A percentile compares a stretch with the other conserved stretches of the same genome.
Conservation (phyloP, 1,140 invertebrate species). For the Monomorium pharaonis region DNA sequence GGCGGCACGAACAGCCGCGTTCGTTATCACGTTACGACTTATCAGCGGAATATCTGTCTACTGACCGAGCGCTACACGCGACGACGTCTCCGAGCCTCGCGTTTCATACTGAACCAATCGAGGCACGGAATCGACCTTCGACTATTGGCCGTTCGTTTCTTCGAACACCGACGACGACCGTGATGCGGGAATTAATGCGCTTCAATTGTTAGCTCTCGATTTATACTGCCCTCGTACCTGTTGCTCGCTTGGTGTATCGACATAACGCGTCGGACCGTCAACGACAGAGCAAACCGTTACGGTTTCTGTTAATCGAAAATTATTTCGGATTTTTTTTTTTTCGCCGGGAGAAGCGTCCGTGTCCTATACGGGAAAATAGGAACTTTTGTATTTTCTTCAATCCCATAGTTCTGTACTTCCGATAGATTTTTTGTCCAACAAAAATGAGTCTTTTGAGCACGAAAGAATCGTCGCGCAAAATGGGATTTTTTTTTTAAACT, state of each 20-base stretch:
- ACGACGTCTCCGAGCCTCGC: not conserved
- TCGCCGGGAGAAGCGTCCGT: not conserved
- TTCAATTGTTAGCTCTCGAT: constrained; percentile 52
- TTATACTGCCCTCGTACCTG: constrained; percentile 44
- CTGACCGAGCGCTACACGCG: constrained; percentile 30
- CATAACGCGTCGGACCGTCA: not conserved
- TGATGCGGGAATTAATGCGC: constrained; percentile 58
- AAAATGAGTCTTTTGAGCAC: not conserved
- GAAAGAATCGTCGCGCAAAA: not conserved
- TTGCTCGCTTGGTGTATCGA: constrained; percentile 33
- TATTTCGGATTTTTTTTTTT: not conserved
- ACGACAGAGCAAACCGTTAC: not conserved
- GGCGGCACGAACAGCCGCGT: not conserved
- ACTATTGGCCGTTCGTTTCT: constrained; percentile 37
- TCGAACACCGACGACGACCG: constrained; percentile 40
- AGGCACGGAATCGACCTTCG: constrained; percentile 44
- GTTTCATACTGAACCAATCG: constrained; percentile 23
- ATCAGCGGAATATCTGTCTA: constrained; percentile 60
- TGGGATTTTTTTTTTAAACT: not conserved
- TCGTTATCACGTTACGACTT: constrained; percentile 58
- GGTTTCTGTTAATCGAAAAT: too few species aligned
- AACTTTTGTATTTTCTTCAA: not conserved
- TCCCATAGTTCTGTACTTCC: not conserved
- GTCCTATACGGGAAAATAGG: not conserved
- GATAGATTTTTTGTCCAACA: not conserved